Evolutionary conservation across 2,797 vertebrate genomes (phyloP), one percentile per base, ranked within the genome.

Genomic region (Siniperca undulata): DNA sequence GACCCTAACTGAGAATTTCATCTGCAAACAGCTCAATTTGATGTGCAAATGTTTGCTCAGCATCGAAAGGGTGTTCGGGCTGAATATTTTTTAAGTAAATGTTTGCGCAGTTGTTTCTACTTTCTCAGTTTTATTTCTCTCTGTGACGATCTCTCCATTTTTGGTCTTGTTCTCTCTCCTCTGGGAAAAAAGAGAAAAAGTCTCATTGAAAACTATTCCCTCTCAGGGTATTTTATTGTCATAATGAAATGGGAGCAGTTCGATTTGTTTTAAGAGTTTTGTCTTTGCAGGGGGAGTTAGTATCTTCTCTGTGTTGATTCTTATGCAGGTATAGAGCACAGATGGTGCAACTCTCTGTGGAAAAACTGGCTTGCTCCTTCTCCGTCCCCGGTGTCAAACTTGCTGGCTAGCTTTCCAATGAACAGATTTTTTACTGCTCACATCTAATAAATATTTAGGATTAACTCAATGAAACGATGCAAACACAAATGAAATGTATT

Each of bases 391-490:
- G 87, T 88, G 93, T 91, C 91, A 91, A 78, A 92, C 84, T 74
- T 61, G 68, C 84, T 82, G 78, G 89, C 86, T 79, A 81, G 81
- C 80, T 88, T 92, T 94, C 76, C 88, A 80, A 71, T 82, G 85
- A 93, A 90, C 90, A 93, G 86, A 84, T 92, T 93, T 94, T 94
- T 95, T 93, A 93, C 88, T 83, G 92, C 88, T 85, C 89, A 71
- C 81, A 92, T 93, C 93, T 94, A 92, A 94, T 94, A 95, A 93
- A 95, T 95, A 94, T 95, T 94, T 94, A 90, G 92, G 88, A 94
- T 94, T 90, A 94, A 93, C 89, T 92, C 90, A 92, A 91, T 92
- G 93, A 95, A 95, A 94, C 85, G 92, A 92, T 92, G 92, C 92
- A 95, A 96, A 95, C 92, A 94, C 91, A 94, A 93, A 95, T 95